Percentiles rank a stretch among this genome's conserved stretches.
These are phyloP conservation scores for Thaumatotibia leucotreta DNA, from an alignment of 1,140 invertebrate species.

Conservation along the genomic window DNA sequence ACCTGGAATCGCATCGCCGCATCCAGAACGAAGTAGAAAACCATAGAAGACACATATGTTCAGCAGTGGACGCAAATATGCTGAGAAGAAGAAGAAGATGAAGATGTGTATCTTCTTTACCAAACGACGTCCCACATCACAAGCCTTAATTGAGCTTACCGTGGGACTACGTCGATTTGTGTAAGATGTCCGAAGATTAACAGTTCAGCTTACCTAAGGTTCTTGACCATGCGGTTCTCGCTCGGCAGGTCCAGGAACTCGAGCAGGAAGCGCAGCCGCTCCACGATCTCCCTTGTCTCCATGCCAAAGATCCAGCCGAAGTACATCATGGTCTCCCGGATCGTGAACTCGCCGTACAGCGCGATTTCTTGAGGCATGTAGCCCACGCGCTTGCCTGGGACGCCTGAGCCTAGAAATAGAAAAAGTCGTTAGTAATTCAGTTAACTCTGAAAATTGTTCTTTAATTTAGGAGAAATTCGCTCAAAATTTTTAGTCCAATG, in stretches of 20 bases:
- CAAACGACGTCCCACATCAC: too few species aligned
- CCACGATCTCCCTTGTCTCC: constrained; percentile 86
- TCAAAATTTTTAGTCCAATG: too few species aligned
- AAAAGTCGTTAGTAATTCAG: not conserved
- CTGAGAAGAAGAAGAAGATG: too few species aligned
- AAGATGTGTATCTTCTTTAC: too few species aligned
- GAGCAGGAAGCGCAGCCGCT: constrained; percentile 91
- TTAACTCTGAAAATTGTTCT: not conserved
- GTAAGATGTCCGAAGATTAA: too few species aligned
- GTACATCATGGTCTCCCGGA: constrained; percentile 96
- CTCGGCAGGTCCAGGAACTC: constrained; percentile 93
- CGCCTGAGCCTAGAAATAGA: constrained; percentile 80
- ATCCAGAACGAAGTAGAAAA: too few species aligned
- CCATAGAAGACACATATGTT: too few species aligned
- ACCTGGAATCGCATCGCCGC: too few species aligned
- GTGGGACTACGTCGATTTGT: too few species aligned
- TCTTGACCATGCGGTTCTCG: constrained; percentile 90
- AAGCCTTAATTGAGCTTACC: too few species aligned
- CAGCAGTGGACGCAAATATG: too few species aligned
- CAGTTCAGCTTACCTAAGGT: constrained; percentile 82
- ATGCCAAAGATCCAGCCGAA: constrained; percentile 98
- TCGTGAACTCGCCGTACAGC: constrained; percentile 95
- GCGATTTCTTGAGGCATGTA: constrained; percentile 95
- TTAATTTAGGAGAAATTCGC: too few species aligned
- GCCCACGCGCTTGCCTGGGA: constrained; percentile 91